phyloP scores from a whole-genome alignment of 2,797 vertebrate genomes.

The Vespertilio murinus region DNA sequence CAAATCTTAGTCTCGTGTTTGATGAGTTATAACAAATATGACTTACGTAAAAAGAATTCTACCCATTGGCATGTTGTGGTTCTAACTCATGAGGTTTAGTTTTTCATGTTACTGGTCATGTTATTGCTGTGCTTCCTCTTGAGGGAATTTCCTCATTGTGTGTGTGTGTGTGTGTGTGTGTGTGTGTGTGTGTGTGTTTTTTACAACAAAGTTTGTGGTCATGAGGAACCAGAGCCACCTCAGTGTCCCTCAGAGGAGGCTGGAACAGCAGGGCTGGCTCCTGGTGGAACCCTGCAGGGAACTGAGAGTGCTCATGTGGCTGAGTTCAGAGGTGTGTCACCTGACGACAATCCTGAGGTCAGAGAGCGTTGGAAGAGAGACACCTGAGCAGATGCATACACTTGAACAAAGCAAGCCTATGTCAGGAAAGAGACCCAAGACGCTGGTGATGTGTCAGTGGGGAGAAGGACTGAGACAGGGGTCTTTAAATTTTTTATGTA shows the following conservation, averaged over 20 bases:
- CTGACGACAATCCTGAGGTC: neutral
- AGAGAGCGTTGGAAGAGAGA: neutral
- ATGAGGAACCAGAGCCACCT: neutral
- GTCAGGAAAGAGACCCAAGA: neutral
- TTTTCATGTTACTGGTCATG: neutral
- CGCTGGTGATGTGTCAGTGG: no score
- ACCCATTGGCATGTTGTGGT: fast-evolving
- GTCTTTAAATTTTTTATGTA: no score
- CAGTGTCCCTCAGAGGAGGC: neutral
- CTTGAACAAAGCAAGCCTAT: neutral
- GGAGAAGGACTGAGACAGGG: neutral
- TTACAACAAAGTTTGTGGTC: neutral
- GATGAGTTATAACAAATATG: neutral
- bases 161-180: no score
- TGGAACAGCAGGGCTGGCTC: no score
- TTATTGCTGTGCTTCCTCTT: neutral
- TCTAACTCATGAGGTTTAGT: neutral
- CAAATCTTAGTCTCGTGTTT: neutral
- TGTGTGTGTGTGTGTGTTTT: conserved; percentile 12
- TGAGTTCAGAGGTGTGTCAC: no score
- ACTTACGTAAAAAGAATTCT: neutral
- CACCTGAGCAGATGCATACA: fast-evolving
- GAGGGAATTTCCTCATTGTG: neutral
- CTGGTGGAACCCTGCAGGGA: no score
- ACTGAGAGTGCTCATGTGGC: no score